phyloP scores from a whole-genome alignment of 2,888 invertebrate genomes.

The Eutolmus rufibarbis region DNA sequence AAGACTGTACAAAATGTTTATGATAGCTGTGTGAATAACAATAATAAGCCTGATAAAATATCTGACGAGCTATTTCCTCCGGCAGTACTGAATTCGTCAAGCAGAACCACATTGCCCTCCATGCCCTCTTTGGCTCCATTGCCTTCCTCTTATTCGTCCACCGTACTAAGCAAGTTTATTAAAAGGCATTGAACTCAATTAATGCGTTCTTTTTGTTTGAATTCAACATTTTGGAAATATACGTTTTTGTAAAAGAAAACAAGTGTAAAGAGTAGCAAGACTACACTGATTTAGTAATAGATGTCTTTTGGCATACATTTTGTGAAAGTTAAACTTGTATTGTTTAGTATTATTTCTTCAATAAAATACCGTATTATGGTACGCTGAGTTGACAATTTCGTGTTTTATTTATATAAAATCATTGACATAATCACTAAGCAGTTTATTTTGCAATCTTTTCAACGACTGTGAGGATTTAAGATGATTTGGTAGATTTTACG shows the following conservation, averaged over 20 bases:
- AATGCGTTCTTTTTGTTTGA: background rate
- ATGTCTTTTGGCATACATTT: background rate
- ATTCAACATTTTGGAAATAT: background rate
- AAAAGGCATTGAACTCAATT: background rate
- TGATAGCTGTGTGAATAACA: background rate
- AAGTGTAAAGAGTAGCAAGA: background rate
- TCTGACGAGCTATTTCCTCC: background rate
- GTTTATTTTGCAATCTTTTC: no score
- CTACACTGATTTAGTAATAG: background rate
- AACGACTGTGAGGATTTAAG: no score
- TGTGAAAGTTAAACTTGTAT: background rate
- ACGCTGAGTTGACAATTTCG: background rate
- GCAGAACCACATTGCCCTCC: background rate
- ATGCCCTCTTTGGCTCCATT: background rate
- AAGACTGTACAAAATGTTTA: background rate
- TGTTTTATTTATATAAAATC: background rate
- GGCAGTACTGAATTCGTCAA: background rate
- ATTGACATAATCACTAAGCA: background rate
- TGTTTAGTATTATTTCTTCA: background rate
- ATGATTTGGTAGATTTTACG: no score
- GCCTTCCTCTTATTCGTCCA: background rate
- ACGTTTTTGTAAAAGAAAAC: background rate
- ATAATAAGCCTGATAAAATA: background rate
- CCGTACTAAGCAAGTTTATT: background rate
- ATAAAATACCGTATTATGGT: background rate